Evolutionary conservation across 2,888 invertebrate species (phyloP).

Genomic region (Eristalinus aeneus): DNA sequence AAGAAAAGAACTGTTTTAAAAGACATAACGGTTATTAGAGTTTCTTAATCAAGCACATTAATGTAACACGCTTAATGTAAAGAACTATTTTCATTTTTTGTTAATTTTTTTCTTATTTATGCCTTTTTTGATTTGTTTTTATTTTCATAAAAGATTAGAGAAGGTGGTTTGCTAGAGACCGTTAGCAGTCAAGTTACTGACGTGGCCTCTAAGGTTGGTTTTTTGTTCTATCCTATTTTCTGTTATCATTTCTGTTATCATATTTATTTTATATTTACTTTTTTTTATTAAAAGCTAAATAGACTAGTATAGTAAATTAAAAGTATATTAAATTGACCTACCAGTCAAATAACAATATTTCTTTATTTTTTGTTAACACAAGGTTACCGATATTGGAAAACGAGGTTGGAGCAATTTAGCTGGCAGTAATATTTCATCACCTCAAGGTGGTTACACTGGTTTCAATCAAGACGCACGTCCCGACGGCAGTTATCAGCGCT

Average conservation of each 20-base stretch:
- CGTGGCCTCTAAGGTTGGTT: slow-evolving; percentile 85
- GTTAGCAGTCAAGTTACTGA: slow-evolving; percentile 84
- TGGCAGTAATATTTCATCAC: slow-evolving; percentile 82
- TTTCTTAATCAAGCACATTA: background rate
- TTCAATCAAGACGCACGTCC: slow-evolving; percentile 76
- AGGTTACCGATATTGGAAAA: slow-evolving; percentile 86
- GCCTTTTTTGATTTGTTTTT: slow-evolving; percentile 74
- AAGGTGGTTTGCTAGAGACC: slow-evolving; percentile 86
- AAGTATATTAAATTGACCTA: no score
- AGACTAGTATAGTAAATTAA: no score
- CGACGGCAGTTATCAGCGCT: slow-evolving; percentile 77
- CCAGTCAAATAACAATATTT: background rate
- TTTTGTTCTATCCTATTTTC: slow-evolving; percentile 54
- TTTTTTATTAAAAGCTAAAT: no score
- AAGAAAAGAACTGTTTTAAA: background rate
- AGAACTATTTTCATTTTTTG: slow-evolving; percentile 1
- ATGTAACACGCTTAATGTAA: background rate
- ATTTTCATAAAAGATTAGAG: slow-evolving; percentile 84
- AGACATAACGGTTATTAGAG: background rate
- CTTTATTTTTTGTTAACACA: slow-evolving; percentile 9
- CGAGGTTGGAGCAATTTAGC: slow-evolving; percentile 85
- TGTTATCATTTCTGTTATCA: background rate
- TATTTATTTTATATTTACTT: no score
- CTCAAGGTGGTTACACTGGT: slow-evolving; percentile 77
- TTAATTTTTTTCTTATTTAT: slow-evolving; percentile 20